These are phyloP conservation scores for Perca fluviatilis DNA, from an alignment of 2,113 vertebrate genomes.

Conservation along the genomic window DNA sequence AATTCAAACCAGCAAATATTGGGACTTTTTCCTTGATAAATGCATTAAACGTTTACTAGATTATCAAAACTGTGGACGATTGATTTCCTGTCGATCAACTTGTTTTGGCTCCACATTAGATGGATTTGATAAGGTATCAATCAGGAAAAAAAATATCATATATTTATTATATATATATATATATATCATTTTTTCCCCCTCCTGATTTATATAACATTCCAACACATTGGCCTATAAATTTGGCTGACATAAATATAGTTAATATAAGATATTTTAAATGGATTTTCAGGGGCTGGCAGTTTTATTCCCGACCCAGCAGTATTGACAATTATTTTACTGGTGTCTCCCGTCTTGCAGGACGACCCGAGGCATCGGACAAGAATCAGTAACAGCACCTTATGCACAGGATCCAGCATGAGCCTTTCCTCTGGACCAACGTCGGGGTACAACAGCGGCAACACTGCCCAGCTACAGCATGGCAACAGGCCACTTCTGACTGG, in stretches of 20 bases:
- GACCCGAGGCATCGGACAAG: slow-evolving; percentile 88
- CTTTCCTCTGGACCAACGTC: slow-evolving; percentile 95
- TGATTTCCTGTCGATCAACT: not conserved
- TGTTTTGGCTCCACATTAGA: not conserved
- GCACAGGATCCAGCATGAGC: slow-evolving; percentile 91
- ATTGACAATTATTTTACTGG: not conserved
- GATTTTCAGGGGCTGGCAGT: not conserved
- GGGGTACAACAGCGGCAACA: slow-evolving; percentile 94
- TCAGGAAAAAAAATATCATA: not conserved
- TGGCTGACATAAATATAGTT: not conserved
- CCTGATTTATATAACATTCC: not conserved
- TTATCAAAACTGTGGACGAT: not conserved
- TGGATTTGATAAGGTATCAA: not conserved
- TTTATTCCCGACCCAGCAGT: not conserved
- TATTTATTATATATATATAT: not conserved
- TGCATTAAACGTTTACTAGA: not conserved
- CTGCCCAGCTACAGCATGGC: slow-evolving; percentile 77
- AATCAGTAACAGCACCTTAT: slow-evolving; percentile 90
- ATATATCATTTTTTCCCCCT: not conserved
- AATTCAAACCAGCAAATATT: not conserved
- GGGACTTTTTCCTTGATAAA: not conserved
- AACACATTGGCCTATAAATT: not conserved
- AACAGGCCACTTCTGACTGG: slow-evolving; percentile 67
- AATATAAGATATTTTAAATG: not conserved
- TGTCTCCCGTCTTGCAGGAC: slow-evolving; percentile 80